These are phyloP conservation scores for Cotesia typhae DNA, from an alignment of 1,140 invertebrate species.

Conservation along the genomic window DNA sequence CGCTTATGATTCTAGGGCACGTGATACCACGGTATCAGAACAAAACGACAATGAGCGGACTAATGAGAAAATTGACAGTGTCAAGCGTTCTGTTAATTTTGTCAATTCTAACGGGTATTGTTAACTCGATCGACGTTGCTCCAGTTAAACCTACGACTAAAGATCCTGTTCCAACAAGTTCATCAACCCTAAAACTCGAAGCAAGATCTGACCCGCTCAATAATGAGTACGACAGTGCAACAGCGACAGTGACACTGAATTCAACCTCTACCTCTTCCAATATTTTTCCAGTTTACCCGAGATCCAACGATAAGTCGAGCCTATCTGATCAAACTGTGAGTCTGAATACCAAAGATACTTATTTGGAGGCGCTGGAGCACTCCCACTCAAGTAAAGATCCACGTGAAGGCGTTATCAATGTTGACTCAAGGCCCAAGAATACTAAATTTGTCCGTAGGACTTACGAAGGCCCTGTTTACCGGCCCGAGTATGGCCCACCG, in stretches of 20 bases:
- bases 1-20: too few species aligned
- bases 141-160: constrained; percentile 26
- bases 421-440: constrained; percentile 36
- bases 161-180: constrained; percentile 1
- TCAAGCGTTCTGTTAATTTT: constrained; percentile 13
- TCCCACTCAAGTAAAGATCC: constrained; percentile 60
- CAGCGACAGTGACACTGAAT: too few species aligned
- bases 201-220: constrained; percentile 27
- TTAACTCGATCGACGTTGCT: constrained; percentile 22
- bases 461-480: constrained; percentile 52
- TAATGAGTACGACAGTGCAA: too few species aligned
- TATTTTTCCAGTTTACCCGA: background rate
- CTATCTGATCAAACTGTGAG: too few species aligned
- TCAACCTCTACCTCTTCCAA: background rate
- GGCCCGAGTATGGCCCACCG: constrained; percentile 38
- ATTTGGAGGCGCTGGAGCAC: constrained; percentile 61
- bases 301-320: background rate
- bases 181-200: constrained; percentile 42
- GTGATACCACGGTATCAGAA: too few species aligned
- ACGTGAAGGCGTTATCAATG: constrained; percentile 42
- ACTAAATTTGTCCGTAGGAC: constrained; percentile 48
- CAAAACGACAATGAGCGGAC: background rate
- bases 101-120: constrained; percentile 16
- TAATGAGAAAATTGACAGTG: background rate
- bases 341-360: constrained; percentile 54